These are phyloP conservation scores for Pavo muticus DNA, from an alignment of 2,113 vertebrate genomes.

Conservation along the genomic window DNA sequence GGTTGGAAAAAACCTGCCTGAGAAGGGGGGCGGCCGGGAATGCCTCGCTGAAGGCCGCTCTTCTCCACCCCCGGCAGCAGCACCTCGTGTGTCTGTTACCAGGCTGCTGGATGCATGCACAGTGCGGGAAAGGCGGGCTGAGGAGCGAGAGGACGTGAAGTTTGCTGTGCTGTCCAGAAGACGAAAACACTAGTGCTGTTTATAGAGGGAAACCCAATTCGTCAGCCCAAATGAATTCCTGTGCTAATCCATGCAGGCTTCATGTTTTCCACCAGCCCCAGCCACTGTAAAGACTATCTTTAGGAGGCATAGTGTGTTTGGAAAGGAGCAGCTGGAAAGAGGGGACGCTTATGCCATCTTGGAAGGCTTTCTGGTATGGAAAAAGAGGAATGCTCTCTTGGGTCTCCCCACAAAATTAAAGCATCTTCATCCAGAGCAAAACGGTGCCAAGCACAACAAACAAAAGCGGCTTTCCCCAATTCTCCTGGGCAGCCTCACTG, in stretches of 20 bases:
- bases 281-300: constrained; percentile 81
- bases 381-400: constrained; percentile 78
- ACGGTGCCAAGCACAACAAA: constrained; percentile 89
- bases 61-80: constrained; percentile 41
- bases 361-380: constrained; percentile 81
- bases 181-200: constrained; percentile 83
- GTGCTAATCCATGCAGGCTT: constrained; percentile 75
- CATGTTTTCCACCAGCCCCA: constrained; percentile 83
- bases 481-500: constrained; percentile 82
- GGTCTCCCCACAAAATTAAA: constrained; percentile 84
- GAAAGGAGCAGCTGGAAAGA: constrained; percentile 84
- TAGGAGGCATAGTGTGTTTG: constrained; percentile 81
- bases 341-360: constrained; percentile 81
- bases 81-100: constrained; percentile 23
- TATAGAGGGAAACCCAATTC: constrained; percentile 86
- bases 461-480: constrained; percentile 89
- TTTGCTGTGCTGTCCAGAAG: constrained; percentile 70
- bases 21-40: constrained; percentile 22
- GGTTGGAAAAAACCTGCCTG: constrained; percentile 2
- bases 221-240: constrained; percentile 82
- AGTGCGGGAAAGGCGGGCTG: neutral
- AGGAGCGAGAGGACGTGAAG: constrained; percentile 35
- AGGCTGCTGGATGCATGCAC: neutral
- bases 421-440: constrained; percentile 79
- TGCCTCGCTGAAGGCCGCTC: neutral